Evolutionary conservation across 2,113 vertebrate species (phyloP), one percentile per base, ranked within the genome.

Genomic region (Machaerirhynchus nigripectus): DNA sequence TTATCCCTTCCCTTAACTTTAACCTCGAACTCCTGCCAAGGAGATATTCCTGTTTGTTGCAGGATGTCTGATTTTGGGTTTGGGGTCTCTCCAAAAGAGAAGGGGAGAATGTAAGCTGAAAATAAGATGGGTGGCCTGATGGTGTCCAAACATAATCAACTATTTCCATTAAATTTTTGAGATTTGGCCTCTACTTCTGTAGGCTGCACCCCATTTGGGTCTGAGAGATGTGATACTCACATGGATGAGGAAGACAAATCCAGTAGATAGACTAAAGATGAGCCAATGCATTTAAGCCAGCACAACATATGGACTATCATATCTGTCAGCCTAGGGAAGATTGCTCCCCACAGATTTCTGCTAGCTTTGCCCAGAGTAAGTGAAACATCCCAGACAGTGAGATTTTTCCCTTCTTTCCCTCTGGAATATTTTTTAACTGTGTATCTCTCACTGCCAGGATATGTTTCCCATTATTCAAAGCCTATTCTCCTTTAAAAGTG

Each of bases 301-400:
- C 15, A 52, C 63, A 86, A 75, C 90, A 92, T 86, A 96, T 94
- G 95, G 88, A 93, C 44, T 80, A 50, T 91, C 88, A 92, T 76
- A 88, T 89, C 68, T 87, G 82, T 75, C 80, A 89, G 87, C 65
- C 46, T 68, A 87, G 74, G 69, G 92, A 93, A 71, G 31, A 87
- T 83, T 87, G 56, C 35, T 93, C 73, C 84, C 91, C 61, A 68
- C 57, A 75, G 94, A 94, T 75, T 95, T 87, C 65, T 71, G 76
- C 73, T 71, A 52, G 57, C 28, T 89, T 79, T 89, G 69, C 87
- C 69, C 81, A 92, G 55, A 92, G 42, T 23, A 46, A 93, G 57
- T 52, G 40, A 76, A 89, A 84, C 65, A 78, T 71, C 87, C 52
- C 77, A 91, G 77, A n/a, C 89, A 92, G 44, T 47, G 67, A 94